phyloP scores from a whole-genome alignment of 2,113 vertebrate genomes.

The Brachypteracias leptosomus region DNA sequence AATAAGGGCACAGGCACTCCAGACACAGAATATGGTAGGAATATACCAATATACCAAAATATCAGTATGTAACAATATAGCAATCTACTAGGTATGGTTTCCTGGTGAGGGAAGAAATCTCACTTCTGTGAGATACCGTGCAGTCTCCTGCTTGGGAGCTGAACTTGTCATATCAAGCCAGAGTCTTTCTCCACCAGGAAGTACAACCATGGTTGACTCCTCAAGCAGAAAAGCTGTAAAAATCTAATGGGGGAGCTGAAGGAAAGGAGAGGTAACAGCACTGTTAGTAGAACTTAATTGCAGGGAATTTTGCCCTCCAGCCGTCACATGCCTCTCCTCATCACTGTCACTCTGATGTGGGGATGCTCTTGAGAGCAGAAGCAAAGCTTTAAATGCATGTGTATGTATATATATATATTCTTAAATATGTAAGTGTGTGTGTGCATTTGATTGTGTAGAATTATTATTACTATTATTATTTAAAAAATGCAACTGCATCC shows the following conservation, averaged over 20 bases:
- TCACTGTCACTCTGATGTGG: not conserved
- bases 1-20: not conserved
- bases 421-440: not conserved
- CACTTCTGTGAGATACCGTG: not conserved
- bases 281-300: conserved; percentile 23
- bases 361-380: not conserved
- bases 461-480: not conserved
- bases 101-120: not conserved
- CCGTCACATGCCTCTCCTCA: not conserved
- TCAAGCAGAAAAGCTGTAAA: not conserved
- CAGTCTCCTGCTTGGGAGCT: not conserved
- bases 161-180: not conserved
- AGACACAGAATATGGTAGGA: not conserved
- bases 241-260: not conserved
- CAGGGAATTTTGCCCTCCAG: not conserved
- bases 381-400: not conserved
- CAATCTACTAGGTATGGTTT: not conserved
- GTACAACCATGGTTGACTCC: not conserved
- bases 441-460: not conserved
- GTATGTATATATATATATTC: not conserved
- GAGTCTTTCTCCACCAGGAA: not conserved
- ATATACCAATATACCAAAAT: not conserved
- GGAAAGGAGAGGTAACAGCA: not conserved
- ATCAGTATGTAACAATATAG: not conserved
- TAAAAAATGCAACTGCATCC: not conserved